These are phyloP conservation scores for Anoplopoma fimbria DNA, from an alignment of 2,113 vertebrate genomes.

Conservation along the genomic window DNA sequence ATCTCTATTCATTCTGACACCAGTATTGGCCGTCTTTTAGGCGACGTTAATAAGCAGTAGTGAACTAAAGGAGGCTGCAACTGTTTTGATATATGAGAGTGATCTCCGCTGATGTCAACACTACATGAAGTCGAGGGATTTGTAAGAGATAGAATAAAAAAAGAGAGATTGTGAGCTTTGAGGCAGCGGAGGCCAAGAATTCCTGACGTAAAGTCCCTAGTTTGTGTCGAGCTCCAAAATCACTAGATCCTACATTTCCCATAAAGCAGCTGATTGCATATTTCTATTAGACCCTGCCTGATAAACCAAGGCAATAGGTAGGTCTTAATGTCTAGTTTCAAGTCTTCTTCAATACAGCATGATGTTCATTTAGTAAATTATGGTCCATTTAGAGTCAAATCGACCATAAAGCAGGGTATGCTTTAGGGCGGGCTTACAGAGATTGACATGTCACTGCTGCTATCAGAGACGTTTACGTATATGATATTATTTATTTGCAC, in stretches of 20 bases:
- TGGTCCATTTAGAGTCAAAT: too few species aligned
- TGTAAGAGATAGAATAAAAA: not conserved
- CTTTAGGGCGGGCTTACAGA: too few species aligned
- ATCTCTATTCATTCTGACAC: not conserved
- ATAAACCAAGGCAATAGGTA: too few species aligned
- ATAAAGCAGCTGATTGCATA: not conserved
- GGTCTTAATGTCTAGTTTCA: too few species aligned
- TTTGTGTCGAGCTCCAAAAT: not conserved
- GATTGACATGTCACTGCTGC: too few species aligned
- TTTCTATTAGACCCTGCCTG: not conserved
- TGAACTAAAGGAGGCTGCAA: not conserved
- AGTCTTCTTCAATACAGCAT: too few species aligned
- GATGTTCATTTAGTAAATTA: too few species aligned
- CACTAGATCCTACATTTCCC: too few species aligned
- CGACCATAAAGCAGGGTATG: too few species aligned
- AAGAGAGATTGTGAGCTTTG: not conserved
- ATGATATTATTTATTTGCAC: not conserved
- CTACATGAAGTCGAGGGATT: not conserved
- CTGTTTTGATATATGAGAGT: not conserved
- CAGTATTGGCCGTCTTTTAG: not conserved
- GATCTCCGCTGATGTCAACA: not conserved
- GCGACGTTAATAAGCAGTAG: not conserved
- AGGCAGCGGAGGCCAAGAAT: not conserved
- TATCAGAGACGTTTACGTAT: too few species aligned
- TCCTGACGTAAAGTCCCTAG: not conserved